A percentile compares a stretch with the other conserved stretches of the same genome.
Evolutionary conservation across 2,888 invertebrate species (phyloP).

Genomic region (Baccha elongata): DNA sequence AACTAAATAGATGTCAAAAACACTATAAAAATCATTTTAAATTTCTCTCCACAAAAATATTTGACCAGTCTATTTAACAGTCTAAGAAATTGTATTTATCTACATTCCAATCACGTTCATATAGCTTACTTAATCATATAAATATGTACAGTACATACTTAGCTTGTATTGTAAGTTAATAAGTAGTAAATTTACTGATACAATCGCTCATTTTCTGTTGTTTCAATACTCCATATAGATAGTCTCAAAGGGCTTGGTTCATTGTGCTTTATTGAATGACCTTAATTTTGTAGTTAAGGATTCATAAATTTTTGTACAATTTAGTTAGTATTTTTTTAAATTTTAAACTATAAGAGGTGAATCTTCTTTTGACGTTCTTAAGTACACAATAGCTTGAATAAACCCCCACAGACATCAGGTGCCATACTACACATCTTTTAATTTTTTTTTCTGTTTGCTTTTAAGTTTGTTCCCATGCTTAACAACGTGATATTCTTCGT

Average conservation of each 20-base stretch:
- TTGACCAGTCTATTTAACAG: no score
- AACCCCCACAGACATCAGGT: conserved; percentile 9
- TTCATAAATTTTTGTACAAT: background rate
- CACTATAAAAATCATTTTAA: background rate
- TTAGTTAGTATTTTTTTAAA: background rate
- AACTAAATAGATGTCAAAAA: background rate
- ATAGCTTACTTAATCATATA: background rate
- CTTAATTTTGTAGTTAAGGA: background rate
- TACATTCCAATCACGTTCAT: conserved; percentile 1
- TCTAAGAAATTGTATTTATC: background rate
- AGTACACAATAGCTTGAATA: background rate
- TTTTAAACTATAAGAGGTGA: background rate
- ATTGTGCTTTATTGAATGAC: background rate
- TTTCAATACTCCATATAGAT: background rate
- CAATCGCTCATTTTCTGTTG: conserved; percentile 18
- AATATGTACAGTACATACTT: background rate
- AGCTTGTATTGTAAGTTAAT: background rate
- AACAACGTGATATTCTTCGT: conserved; percentile 57
- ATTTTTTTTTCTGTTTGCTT: conserved; percentile 8
- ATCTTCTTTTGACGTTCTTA: background rate
- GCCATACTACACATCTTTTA: background rate
- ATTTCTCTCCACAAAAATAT: background rate
- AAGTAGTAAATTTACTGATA: conserved; percentile 10
- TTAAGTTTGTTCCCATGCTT: conserved; percentile 52
- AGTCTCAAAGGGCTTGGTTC: conserved; percentile 12